phyloP scores from a whole-genome alignment of 92 coral and sea anemone species.

The Zoanthus gigantus region DNA sequence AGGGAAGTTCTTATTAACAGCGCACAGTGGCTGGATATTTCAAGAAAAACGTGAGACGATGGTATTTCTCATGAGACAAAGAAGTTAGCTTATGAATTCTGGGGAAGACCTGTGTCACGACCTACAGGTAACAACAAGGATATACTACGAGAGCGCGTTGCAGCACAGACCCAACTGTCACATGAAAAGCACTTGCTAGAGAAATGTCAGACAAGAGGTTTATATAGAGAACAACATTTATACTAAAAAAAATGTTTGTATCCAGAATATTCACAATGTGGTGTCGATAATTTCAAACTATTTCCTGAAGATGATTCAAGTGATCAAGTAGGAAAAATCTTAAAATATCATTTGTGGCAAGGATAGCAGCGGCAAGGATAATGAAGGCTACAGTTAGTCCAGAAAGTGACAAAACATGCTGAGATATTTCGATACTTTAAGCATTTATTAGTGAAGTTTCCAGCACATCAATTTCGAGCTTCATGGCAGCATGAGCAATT shows the following conservation, averaged over 20 bases:
- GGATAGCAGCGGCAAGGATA: slow-evolving; percentile 32
- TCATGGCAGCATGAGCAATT: slow-evolving; percentile 64
- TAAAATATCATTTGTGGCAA: slow-evolving; percentile 46
- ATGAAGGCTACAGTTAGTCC: slow-evolving; percentile 50
- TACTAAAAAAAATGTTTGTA: neutral
- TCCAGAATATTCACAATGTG: slow-evolving; percentile 26
- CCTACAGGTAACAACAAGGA: slow-evolving; percentile 55
- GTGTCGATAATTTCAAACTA: neutral
- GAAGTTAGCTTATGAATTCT: slow-evolving; percentile 54
- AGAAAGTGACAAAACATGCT: slow-evolving; percentile 57
- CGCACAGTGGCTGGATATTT: slow-evolving; percentile 34
- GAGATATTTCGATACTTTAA: slow-evolving; percentile 63
- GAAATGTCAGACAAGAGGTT: slow-evolving; percentile 43
- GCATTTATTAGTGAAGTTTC: slow-evolving; percentile 42
- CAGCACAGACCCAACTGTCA: slow-evolving; percentile 43
- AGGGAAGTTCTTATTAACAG: slow-evolving; percentile 17
- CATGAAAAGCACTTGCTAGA: slow-evolving; percentile 62
- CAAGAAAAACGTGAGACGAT: slow-evolving; percentile 27
- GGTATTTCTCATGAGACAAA: slow-evolving; percentile 35
- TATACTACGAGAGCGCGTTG: slow-evolving; percentile 45
- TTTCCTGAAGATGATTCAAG: slow-evolving; percentile 33
- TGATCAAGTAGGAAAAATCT: slow-evolving; percentile 59
- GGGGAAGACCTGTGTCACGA: slow-evolving; percentile 59
- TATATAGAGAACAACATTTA: slow-evolving; percentile 5
- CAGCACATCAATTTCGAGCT: slow-evolving; percentile 71